Conservation (phyloP, 23 tunicate genomes). For the Trididemnum clinides region DNA sequence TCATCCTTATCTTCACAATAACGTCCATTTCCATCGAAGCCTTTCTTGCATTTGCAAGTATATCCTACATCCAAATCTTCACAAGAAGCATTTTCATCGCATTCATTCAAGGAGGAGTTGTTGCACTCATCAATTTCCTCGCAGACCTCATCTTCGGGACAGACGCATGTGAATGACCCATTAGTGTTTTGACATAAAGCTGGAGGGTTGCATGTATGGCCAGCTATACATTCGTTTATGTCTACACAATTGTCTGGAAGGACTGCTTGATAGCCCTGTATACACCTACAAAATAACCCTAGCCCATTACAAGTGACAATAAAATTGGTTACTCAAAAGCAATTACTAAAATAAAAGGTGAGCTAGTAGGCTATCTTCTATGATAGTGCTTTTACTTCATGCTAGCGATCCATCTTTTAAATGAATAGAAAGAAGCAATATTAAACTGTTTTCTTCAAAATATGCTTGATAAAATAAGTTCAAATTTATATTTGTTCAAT, state of each 20-base stretch:
- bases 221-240: not conserved
- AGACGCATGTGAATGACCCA: conserved; percentile 14
- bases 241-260: not conserved
- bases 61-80: not conserved
- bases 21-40: not conserved
- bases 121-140: not conserved
- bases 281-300: conserved; percentile 21
- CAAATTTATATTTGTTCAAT: too few species aligned
- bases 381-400: too few species aligned
- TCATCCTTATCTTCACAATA: not conserved
- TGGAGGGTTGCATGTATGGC: conserved; percentile 5
- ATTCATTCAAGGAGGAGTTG: not conserved
- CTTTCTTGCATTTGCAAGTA: not conserved
- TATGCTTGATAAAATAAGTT: too few species aligned
- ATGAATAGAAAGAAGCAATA: too few species aligned
- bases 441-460: too few species aligned
- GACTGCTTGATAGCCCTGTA: not conserved
- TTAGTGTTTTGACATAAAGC: not conserved
- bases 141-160: not conserved
- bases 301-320: too few species aligned
- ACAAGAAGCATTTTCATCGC: not conserved
- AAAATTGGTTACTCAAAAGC: too few species aligned
- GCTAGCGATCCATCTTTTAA: too few species aligned
- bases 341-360: too few species aligned
- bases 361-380: too few species aligned